Conservation (phyloP, 1,140 invertebrate species). For the Gonatopus flavifemur region DNA sequence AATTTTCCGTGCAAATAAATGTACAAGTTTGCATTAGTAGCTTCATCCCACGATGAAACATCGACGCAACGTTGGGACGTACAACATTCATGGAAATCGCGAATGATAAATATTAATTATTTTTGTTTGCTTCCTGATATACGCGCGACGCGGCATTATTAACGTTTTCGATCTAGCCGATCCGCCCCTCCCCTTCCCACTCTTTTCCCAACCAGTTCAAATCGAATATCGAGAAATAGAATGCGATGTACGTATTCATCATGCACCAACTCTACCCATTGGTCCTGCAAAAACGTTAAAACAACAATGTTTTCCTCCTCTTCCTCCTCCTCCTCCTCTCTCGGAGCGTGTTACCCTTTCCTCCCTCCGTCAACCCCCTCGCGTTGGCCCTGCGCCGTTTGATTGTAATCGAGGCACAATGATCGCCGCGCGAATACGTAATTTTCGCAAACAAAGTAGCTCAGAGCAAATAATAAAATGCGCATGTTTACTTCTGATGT, state of each 20-base stretch:
- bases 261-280: no score
- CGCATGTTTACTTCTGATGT: constrained; percentile 34
- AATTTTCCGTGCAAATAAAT: constrained; percentile 37
- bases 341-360: constrained; percentile 7
- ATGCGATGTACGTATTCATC: no score
- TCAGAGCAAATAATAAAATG: constrained; percentile 55
- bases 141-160: constrained; percentile 55
- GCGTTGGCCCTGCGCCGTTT: background rate
- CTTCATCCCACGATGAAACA: constrained; percentile 35
- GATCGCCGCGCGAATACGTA: constrained; percentile 57
- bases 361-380: constrained; percentile 11
- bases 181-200: background rate
- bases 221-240: no score
- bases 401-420: constrained; percentile 54
- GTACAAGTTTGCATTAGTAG: constrained; percentile 27
- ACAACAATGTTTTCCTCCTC: constrained; percentile 44
- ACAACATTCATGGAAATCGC: constrained; percentile 52
- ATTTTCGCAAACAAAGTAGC: constrained; percentile 58
- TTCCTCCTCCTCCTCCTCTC: constrained; percentile 7
- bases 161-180: constrained; percentile 48
- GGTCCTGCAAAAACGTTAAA: constrained; percentile 52
- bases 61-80: constrained; percentile 47
- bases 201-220: background rate
- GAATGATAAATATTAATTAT: constrained; percentile 61
- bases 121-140: constrained; percentile 58